phyloP scores from a whole-genome alignment of 2,797 vertebrate genomes.

The Numenius phaeopus region DNA sequence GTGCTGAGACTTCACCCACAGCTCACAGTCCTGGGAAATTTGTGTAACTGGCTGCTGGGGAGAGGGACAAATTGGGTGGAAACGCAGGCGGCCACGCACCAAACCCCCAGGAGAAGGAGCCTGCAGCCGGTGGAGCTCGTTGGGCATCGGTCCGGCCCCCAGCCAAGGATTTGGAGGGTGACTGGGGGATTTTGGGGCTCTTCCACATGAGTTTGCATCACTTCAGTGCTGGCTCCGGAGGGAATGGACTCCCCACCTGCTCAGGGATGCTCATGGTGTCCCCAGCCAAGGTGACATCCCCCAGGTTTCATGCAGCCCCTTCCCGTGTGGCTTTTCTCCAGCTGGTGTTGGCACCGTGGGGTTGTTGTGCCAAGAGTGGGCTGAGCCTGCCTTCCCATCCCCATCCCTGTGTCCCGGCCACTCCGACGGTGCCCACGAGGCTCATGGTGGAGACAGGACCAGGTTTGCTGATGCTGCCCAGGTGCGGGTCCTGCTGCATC shows the following conservation, averaged over 20 bases:
- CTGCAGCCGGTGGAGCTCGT: neutral
- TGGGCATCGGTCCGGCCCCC: neutral
- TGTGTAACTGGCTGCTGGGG: neutral
- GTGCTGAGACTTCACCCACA: neutral
- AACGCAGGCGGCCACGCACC: rapidly evolving
- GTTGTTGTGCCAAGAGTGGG: neutral
- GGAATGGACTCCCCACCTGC: neutral
- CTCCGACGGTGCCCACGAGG: rapidly evolving
- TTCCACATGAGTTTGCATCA: neutral
- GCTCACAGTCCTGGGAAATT: neutral
- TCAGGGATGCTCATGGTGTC: rapidly evolving
- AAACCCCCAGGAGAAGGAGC: neutral
- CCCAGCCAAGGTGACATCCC: neutral
- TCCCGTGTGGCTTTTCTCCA: neutral
- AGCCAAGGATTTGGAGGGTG: rapidly evolving
- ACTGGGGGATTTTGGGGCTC: neutral
- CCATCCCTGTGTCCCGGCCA: rapidly evolving
- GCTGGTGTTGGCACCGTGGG: neutral
- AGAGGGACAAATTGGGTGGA: neutral
- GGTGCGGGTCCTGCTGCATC: neutral
- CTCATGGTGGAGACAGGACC: neutral
- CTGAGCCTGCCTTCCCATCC: neutral
- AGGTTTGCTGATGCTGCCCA: neutral
- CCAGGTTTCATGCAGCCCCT: neutral
- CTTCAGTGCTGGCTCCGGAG: rapidly evolving